Evolutionary conservation across 2,888 invertebrate genomes (phyloP).

Genomic region (Ormyrus rosae): DNA sequence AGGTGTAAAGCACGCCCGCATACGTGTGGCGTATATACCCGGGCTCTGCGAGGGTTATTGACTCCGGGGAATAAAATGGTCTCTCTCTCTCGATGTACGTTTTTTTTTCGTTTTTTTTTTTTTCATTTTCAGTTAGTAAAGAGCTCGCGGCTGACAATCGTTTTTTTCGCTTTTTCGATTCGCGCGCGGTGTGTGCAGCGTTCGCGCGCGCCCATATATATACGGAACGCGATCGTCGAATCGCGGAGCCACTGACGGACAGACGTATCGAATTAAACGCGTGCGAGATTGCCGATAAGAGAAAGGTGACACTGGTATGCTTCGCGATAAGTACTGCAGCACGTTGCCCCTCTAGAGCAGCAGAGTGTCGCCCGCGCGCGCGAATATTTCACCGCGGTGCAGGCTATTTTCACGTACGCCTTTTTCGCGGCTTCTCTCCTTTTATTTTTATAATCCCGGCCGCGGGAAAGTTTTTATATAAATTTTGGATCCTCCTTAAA

Average conservation of each 20-base stretch:
- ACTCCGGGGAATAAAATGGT: too few species aligned
- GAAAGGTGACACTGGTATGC: slow-evolving; percentile 71
- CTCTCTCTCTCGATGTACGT: too few species aligned
- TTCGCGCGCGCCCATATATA: slow-evolving; percentile 25
- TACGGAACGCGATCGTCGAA: slow-evolving; percentile 8
- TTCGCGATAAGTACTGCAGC: slow-evolving; percentile 37
- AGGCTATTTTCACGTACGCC: neutral
- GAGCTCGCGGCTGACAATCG: slow-evolving; percentile 14
- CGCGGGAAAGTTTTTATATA: too few species aligned
- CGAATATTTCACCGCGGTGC: neutral
- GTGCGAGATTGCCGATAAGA: slow-evolving; percentile 69
- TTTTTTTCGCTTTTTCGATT: slow-evolving; percentile 17
- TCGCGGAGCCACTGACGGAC: slow-evolving; percentile 45
- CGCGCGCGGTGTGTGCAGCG: neutral
- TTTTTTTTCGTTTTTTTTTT: too few species aligned
- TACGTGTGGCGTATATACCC: too few species aligned
- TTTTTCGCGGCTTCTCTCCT: slow-evolving; percentile 2
- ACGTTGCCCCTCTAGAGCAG: slow-evolving; percentile 9
- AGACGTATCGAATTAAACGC: slow-evolving; percentile 65
- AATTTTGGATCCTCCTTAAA: too few species aligned
- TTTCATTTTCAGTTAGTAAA: too few species aligned
- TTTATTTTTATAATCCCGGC: neutral
- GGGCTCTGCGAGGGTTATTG: too few species aligned
- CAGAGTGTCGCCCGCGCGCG: neutral
- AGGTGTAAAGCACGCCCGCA: too few species aligned